Conservation (phyloP, 92 coral and sea anemone species). For the Pocillopora grandis region DNA sequence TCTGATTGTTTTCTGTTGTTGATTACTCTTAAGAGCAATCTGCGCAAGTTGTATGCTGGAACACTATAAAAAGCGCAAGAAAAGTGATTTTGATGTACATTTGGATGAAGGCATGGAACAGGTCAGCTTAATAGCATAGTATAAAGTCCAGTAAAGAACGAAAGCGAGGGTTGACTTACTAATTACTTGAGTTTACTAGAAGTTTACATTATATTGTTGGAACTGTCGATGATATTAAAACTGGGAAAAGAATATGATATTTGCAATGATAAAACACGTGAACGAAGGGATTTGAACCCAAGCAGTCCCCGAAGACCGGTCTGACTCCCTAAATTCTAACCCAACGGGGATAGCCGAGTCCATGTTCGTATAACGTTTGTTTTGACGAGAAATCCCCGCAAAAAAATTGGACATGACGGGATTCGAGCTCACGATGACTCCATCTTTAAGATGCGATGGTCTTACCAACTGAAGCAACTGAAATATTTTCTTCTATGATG, state of each 20-base stretch:
- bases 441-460: too few relatives aligned
- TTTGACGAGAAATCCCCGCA: too few relatives aligned
- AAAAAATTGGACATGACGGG: too few relatives aligned
- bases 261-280: too few relatives aligned
- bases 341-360: neutral
- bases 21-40: neutral
- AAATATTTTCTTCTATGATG: too few relatives aligned
- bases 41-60: neutral
- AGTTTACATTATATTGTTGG: neutral
- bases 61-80: neutral
- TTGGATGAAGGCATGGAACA: neutral
- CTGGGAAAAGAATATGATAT: too few relatives aligned
- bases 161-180: neutral
- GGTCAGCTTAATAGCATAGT: constrained; percentile 1
- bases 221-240: too few relatives aligned
- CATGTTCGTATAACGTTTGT: too few relatives aligned
- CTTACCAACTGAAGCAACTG: too few relatives aligned
- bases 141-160: neutral
- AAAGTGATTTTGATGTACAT: neutral
- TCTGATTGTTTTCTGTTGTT: neutral
- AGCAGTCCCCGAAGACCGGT: too few relatives aligned
- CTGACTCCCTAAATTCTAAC: neutral
- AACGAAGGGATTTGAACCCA: too few relatives aligned
- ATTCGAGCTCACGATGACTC: too few relatives aligned
- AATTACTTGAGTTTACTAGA: neutral